These are phyloP conservation scores for Sternotherus odoratus DNA, from an alignment of 2,797 vertebrate genomes.

Conservation along the genomic window DNA sequence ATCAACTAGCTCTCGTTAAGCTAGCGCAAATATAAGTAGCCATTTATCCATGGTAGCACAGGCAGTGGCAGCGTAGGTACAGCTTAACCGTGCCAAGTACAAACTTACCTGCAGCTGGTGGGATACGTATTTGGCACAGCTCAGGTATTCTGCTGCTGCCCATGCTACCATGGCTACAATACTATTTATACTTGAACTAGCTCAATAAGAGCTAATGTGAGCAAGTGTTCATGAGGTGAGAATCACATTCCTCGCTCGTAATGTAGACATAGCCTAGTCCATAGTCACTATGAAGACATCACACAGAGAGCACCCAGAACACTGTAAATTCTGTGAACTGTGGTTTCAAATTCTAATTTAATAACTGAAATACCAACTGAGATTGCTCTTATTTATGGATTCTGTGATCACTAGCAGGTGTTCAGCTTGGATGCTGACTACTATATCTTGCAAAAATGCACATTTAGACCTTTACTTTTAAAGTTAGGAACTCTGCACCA, in stretches of 20 bases:
- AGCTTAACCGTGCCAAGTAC: too few species aligned
- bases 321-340: conserved; percentile 66
- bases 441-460: conserved; percentile 43
- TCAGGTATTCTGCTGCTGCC: too few species aligned
- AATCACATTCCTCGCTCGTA: not conserved
- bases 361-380: conserved; percentile 68
- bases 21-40: too few species aligned
- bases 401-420: conserved; percentile 67
- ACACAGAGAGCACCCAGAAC: conserved; percentile 60
- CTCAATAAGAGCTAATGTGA: not conserved
- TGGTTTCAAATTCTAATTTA: conserved; percentile 78
- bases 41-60: too few species aligned
- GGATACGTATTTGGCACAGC: too few species aligned
- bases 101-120: too few species aligned
- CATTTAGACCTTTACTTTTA: conserved; percentile 46
- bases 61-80: too few species aligned
- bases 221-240: not conserved
- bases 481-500: conserved; percentile 62
- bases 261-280: conserved; percentile 23
- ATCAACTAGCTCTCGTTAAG: too few species aligned
- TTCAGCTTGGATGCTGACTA: conserved; percentile 63
- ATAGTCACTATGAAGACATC: conserved; percentile 54
- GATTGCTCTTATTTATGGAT: conserved; percentile 67
- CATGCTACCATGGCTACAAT: too few species aligned
- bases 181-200: too few species aligned